Evolutionary conservation across 2,888 invertebrate species (phyloP), one percentile per base, ranked within the genome.

Genomic region (Archips crataeganus): DNA sequence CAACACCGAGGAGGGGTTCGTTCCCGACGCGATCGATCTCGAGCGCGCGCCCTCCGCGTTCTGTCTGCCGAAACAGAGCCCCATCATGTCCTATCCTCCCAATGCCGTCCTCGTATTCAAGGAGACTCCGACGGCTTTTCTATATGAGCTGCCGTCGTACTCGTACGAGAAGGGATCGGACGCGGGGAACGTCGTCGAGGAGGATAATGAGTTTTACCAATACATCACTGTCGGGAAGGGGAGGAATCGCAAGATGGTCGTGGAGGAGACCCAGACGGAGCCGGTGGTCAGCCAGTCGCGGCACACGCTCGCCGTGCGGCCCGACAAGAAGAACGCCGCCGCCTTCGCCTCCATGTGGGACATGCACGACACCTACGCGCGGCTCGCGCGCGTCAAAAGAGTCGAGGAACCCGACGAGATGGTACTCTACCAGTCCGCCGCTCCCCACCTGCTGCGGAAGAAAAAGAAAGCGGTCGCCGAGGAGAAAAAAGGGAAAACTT

Each of bases 341-440:
- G 95, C 96, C 0, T 97, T 96, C 83, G 97, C 97, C 0, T 97
- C 97, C 0, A 94, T 96, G 82, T 98, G 97, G 95, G 97, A 97
- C 79, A 97, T 97, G 96, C 96, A 96, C 80, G 97, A 97, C 82
- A 96, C 96, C 0, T 97, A 96, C 79, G 91, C 92, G 6, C 89
- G 89, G 64, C 80, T 95, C 45, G 91, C 92, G n/a, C 81, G 75
- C 77, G 84, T 3, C 81, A 78, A 60, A 78, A 80, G 32, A 1
- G 80, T 81, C n/a, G 88, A 88, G 74, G 86, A 89, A 62, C 88
- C 91, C 10, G 95, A 95, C 60, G 92, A 93, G 75, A 91, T 95
- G 88, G 93, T 95, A 9, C 77, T 94, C 81, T 93, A 93, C 75
- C 92, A 92, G 79, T 87, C 91, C 8, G 90, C 90, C 11, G 88